Percentiles rank a stretch among this genome's conserved stretches.
These are phyloP conservation scores for Trachelipus rathkii DNA, from an alignment of 1,140 invertebrate genomes.

Conservation along the genomic window DNA sequence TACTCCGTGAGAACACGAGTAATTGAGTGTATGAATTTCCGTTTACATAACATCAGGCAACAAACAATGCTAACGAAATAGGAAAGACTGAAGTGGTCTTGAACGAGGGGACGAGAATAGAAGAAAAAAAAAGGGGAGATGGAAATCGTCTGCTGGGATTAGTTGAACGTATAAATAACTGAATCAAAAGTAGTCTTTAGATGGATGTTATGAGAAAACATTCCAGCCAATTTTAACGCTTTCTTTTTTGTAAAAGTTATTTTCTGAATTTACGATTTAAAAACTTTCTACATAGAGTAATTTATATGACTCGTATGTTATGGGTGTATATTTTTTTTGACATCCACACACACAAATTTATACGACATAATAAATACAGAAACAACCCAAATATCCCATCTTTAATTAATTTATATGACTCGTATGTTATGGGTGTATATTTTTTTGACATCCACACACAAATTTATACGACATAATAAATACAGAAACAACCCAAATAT, in stretches of 20 bases:
- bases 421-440: too few relatives aligned
- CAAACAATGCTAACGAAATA: not conserved
- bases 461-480: too few relatives aligned
- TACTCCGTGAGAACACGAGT: not conserved
- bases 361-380: too few relatives aligned
- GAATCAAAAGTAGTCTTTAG: constrained; percentile 1
- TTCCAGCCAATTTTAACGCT: not conserved
- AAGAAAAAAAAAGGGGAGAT: not conserved
- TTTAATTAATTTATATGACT: too few relatives aligned
- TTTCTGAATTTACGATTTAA: too few relatives aligned
- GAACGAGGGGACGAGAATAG: not conserved
- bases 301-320: too few relatives aligned
- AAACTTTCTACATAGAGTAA: too few relatives aligned
- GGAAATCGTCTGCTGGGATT: constrained; percentile 1
- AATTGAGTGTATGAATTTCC: constrained; percentile 4
- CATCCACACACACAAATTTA: too few relatives aligned
- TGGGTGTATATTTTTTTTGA: too few relatives aligned
- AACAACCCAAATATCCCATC: too few relatives aligned
- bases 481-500: too few relatives aligned
- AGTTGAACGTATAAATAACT: not conserved
- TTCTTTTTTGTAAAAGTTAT: not conserved
- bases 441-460: too few relatives aligned
- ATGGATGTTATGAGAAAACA: not conserved
- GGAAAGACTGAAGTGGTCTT: not conserved
- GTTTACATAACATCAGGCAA: not conserved